These are phyloP conservation scores for Drosophila aff. DNA, from an alignment of 1,140 invertebrate genomes.

Conservation along the genomic window DNA sequence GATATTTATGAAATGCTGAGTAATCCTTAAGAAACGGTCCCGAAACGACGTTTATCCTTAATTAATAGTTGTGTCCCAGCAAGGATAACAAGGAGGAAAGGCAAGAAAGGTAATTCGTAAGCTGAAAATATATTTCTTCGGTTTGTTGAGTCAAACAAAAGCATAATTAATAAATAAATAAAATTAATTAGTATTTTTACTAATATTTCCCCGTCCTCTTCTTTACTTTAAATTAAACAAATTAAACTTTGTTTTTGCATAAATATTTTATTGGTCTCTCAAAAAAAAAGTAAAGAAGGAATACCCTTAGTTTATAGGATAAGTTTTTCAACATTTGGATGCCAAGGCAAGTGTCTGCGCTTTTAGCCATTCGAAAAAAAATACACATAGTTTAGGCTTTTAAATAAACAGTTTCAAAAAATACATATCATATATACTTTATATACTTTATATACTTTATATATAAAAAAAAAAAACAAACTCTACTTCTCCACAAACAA, in stretches of 20 bases:
- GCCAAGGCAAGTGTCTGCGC: slow-evolving; percentile 46
- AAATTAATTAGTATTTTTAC: too few relatives aligned
- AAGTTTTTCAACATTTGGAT: slow-evolving; percentile 21
- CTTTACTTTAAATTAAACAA: not conserved
- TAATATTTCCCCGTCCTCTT: not conserved
- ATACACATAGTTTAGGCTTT: not conserved
- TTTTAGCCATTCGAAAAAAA: slow-evolving; percentile 55
- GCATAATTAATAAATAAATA: not conserved
- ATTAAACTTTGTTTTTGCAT: not conserved
- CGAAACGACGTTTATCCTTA: slow-evolving; percentile 23
- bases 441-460: too few relatives aligned
- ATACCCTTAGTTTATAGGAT: slow-evolving; percentile 42
- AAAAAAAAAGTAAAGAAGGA: slow-evolving; percentile 13
- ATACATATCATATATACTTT: not conserved
- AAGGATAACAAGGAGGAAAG: slow-evolving; percentile 3
- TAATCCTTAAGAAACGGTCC: slow-evolving; percentile 10
- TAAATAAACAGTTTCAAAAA: slow-evolving; percentile 1
- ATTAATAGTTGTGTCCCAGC: slow-evolving; percentile 29
- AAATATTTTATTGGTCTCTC: slow-evolving; percentile 30
- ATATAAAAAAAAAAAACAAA: not conserved
- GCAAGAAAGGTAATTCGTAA: not conserved
- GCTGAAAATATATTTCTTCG: not conserved
- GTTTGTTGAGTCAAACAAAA: not conserved
- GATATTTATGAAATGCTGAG: slow-evolving; percentile 21
- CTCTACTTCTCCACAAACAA: slow-evolving; percentile 50